Evolutionary conservation across 2,888 invertebrate species (phyloP), one percentile per base, ranked within the genome.

Genomic region (Harpalus rufipes): DNA sequence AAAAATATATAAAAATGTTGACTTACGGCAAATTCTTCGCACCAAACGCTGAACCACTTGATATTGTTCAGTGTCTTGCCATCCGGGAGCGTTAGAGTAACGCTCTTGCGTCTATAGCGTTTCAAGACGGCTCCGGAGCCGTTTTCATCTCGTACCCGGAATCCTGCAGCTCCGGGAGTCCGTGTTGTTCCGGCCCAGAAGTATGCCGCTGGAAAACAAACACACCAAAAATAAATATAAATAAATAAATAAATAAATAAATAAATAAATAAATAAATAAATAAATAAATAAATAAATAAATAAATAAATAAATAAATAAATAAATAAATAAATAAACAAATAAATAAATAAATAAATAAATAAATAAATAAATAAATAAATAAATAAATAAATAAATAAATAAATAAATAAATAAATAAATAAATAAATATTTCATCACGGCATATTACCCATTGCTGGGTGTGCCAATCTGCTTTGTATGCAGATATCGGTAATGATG

Each of bases 21-120:
- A 93, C 95, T 94, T 89, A 97, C 97, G 84, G 96, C 93, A 89
- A 95, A 97, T 90, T 97, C 97, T 89, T 97, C 96, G 91, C 97
- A 98, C 96, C 97, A 98, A 56, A 98, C 95, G 10, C 96, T 95
- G 91, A 98, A 95, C 96, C 97, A 97, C 90, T 94, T 94, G 90
- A 97, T 93, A 91, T 96, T 96, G 88, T 93, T 93, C 86, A 98
- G 92, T 41, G 96, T 96, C 90, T 96, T 96, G 72, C 97, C 97
- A 88, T 97, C 97, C 0, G 98, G 98, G 87, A 98, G 92, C 12
- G 97, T 95, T 72, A 98, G 91, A 81, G 97, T 96, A 88, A 97
- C 93, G 89, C 95, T 94, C 91, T 96, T 95, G 88, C 95, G 96
- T 87, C 95, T 93, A 92, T 98, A 98, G 87, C 94, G 93, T 87